Evolutionary conservation across 2,113 vertebrate species (phyloP), one percentile per base, ranked within the genome.

Genomic region (Hydropotes inermis): DNA sequence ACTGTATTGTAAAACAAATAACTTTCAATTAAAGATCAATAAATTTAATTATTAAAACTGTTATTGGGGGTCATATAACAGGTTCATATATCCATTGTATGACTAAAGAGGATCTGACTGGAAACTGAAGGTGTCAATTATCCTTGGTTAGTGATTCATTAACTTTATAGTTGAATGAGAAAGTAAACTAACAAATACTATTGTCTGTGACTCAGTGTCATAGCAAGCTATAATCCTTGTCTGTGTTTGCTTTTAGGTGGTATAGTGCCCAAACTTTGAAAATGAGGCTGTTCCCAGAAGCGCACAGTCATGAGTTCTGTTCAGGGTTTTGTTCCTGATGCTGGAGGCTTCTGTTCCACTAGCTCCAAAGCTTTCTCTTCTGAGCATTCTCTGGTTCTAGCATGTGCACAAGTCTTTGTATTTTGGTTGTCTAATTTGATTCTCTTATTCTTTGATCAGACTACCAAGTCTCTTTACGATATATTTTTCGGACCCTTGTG

Each of bases 201-300:
- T 3, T 64, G 15, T 64, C 61, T 33, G 45, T 9, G 61, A 64
- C 17, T 64, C 30, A 17, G 30, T 33, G 15, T 0, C 30, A 33
- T 17, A 64, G 30, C 61, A 33, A 4, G 61, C 30, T 33, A 33
- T 33, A 64, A 8, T 64, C 14, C 30, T 64, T 9, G 3, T 64
- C 7, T 17, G 30, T 0, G 0, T n/a, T 64, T 3, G 0, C 30
- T n/a, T 33, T 64, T 64, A 33, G 30, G 30, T 17, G 15, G 14
- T 64, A 8, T 8, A 16, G 60, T 16, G 7, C 30, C 61, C 30
- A 64, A 64, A 33, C 30, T 8, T 64, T 17, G 61, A 64, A 17
- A 64, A 7, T 33, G 7, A 64, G 30, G 7, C 61, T 16, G 15
- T 33, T 64, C 3, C 14, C 60, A 33, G 60, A 33, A 64, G 1